These are phyloP conservation scores for Gavia stellata DNA, from an alignment of 2,113 vertebrate species.

Conservation along the genomic window DNA sequence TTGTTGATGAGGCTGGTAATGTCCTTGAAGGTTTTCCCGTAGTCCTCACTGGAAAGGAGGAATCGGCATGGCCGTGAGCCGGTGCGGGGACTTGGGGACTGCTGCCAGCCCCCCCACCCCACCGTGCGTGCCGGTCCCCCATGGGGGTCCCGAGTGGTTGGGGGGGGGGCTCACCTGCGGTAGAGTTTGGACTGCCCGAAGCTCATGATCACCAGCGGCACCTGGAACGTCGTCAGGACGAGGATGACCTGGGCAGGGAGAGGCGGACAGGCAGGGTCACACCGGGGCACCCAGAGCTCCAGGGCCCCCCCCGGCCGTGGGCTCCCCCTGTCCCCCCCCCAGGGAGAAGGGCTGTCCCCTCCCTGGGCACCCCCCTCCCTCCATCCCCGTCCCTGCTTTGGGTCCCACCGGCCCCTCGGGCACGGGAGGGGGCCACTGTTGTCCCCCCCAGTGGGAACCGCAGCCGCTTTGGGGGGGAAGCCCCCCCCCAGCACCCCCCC, in stretches of 20 bases:
- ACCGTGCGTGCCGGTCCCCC: neutral
- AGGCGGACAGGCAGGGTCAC: neutral
- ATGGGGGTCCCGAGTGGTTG: neutral
- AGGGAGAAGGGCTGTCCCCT: no score
- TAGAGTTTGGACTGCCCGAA: conserved; percentile 90
- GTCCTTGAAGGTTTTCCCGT: conserved; percentile 88
- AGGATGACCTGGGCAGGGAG: conserved; percentile 79
- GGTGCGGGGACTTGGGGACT: rapidly evolving
- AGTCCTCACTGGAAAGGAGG: conserved; percentile 79
- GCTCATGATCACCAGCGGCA: conserved; percentile 84
- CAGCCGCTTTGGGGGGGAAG: neutral
- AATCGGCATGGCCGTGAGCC: neutral
- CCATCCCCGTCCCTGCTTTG: no score
- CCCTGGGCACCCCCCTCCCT: neutral
- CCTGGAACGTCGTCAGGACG: conserved; percentile 87
- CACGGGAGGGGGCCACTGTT: no score
- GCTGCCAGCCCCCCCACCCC: neutral
- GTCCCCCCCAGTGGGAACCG: no score
- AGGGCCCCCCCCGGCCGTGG: no score
- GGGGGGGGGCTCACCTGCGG: conserved; percentile 77
- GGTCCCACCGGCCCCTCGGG: neutral
- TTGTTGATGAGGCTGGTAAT: conserved; percentile 87
- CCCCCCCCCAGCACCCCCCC: neutral
- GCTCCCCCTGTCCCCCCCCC: neutral
- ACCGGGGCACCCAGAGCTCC: no score